Conservation (phyloP, 2,797 vertebrate genomes). For the Rhinophrynus dorsalis region DNA sequence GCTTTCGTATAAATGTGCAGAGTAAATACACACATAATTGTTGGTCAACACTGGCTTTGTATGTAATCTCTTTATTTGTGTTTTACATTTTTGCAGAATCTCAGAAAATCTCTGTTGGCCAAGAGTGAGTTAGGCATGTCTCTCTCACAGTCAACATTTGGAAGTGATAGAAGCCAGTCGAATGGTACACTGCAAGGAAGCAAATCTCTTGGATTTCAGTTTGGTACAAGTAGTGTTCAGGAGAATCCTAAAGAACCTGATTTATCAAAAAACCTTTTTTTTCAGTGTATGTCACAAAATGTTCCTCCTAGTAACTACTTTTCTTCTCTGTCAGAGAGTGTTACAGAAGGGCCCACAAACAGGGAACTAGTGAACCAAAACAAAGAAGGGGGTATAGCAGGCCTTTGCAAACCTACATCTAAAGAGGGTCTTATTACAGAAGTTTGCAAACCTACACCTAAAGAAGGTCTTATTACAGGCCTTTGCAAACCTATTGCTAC, state of each 20-base stretch:
- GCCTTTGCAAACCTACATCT: constrained; percentile 68
- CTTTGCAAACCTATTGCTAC: background rate
- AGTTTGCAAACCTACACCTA: background rate
- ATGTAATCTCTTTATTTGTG: too few species aligned
- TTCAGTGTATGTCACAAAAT: constrained; percentile 95
- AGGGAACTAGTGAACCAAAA: constrained; percentile 81
- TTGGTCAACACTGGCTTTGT: too few species aligned
- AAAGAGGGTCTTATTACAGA: constrained; percentile 54
- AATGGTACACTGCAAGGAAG: constrained; percentile 85
- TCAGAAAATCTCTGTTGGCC: constrained; percentile 71
- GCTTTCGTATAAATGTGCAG: too few species aligned
- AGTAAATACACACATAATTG: too few species aligned
- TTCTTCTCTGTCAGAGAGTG: constrained; percentile 84
- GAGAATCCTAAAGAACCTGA: constrained; percentile 79
- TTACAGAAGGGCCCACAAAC: constrained; percentile 80
- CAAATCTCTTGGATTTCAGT: constrained; percentile 82
- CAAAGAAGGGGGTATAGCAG: constrained; percentile 69
- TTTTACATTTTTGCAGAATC: constrained; percentile 71
- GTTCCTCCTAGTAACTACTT: constrained; percentile 90
- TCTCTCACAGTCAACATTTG: constrained; percentile 66
- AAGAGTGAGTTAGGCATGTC: constrained; percentile 80
- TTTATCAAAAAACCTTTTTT: constrained; percentile 92
- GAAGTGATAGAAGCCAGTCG: constrained; percentile 67
- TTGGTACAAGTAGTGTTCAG: constrained; percentile 74
- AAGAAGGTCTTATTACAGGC: constrained; percentile 54